Evolutionary conservation across 2,113 vertebrate species (phyloP).

Genomic region (Sylvietta virens): DNA sequence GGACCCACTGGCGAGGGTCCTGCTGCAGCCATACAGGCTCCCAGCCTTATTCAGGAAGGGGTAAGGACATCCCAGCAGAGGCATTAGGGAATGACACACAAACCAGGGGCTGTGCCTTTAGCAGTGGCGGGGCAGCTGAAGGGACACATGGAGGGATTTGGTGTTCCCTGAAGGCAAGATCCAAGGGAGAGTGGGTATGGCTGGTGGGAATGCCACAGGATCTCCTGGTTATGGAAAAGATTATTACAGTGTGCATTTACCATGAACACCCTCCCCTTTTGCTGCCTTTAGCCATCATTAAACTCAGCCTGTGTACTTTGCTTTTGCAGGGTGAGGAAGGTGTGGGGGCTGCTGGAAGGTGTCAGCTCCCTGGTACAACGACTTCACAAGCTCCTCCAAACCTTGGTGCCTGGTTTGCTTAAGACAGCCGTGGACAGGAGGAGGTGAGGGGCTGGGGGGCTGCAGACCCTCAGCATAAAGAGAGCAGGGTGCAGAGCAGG

Average conservation of each 20-base stretch:
- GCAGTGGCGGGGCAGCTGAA: accelerated
- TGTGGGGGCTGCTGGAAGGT: constrained; percentile 34
- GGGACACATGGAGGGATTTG: background rate
- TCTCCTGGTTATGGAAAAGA: background rate
- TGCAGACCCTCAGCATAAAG: background rate
- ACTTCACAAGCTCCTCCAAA: background rate
- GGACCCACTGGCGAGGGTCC: constrained; percentile 2
- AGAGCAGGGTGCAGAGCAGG: background rate
- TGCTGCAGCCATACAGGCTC: constrained; percentile 32
- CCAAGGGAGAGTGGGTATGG: accelerated
- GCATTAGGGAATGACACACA: background rate
- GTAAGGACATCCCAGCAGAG: background rate
- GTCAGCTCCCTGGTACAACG: background rate
- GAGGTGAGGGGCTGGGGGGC: background rate
- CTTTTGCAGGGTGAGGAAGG: constrained; percentile 31
- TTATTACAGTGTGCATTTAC: background rate
- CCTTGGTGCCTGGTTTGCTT: background rate
- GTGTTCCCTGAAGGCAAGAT: background rate
- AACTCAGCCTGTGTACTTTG: background rate
- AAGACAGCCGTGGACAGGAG: background rate
- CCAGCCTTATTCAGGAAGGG: constrained; percentile 32
- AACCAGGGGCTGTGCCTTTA: background rate
- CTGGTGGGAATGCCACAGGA: background rate
- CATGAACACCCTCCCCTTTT: background rate
- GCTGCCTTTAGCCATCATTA: background rate